phyloP scores from a whole-genome alignment of 2,797 vertebrate species.

The Labeo calbasu region DNA sequence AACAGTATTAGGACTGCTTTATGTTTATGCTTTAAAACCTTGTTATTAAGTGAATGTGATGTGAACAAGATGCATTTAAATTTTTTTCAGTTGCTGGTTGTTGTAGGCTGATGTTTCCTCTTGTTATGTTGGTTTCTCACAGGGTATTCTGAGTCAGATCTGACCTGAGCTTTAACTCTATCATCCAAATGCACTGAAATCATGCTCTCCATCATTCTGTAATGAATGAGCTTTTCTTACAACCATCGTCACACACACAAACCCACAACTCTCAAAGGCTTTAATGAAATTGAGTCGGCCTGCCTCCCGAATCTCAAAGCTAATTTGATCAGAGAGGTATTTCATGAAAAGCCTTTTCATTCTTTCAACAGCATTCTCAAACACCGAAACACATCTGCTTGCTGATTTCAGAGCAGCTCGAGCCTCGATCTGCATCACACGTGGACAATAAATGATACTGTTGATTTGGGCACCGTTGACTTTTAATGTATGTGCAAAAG shows the following conservation, averaged over 20 bases:
- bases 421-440: not conserved
- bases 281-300: conserved; percentile 39
- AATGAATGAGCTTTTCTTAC: conserved; percentile 37
- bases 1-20: not conserved
- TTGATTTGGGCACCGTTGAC: not conserved
- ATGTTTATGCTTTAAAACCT: not conserved
- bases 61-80: too few species aligned
- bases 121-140: not conserved
- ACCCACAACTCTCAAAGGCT: conserved; percentile 2
- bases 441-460: conserved; percentile 4
- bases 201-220: conserved; percentile 6
- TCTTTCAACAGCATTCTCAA: conserved; percentile 30
- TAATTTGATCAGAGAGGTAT: conserved; percentile 54
- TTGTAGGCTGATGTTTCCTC: not conserved
- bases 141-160: not conserved
- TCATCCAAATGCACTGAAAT: not conserved
- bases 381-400: conserved; percentile 9
- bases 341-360: conserved; percentile 51
- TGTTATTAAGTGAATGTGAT: not conserved
- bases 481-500: not conserved
- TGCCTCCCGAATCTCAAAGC: conserved; percentile 35
- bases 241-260: not conserved
- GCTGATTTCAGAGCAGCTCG: conserved; percentile 8
- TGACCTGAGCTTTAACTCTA: conserved; percentile 1
- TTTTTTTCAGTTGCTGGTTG: too few species aligned